A percentile compares a stretch with the other conserved stretches of the same genome.
These are phyloP conservation scores for Cacoxenus indagator DNA, from an alignment of 2,888 invertebrate genomes.

Conservation along the genomic window DNA sequence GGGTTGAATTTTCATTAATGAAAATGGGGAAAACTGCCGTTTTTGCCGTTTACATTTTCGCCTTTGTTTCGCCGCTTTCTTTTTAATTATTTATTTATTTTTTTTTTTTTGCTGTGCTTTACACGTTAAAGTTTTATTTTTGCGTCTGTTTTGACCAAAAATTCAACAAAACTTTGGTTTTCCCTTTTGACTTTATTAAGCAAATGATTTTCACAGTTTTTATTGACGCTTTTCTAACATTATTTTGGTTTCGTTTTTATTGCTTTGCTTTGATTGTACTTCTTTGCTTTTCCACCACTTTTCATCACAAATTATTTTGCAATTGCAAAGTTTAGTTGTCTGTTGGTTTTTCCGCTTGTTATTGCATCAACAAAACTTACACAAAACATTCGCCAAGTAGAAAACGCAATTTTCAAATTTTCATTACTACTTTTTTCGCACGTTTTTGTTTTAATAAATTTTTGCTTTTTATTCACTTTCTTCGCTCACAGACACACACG, in stretches of 20 bases:
- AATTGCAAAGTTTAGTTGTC: constrained; percentile 38
- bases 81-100: constrained; percentile 15
- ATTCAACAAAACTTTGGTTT: too few relatives aligned
- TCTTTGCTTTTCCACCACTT: constrained; percentile 24
- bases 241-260: constrained; percentile 23
- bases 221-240: background rate
- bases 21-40: constrained; percentile 48
- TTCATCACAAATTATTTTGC: background rate
- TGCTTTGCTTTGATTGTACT: constrained; percentile 17
- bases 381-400: background rate
- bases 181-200: background rate
- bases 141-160: background rate
- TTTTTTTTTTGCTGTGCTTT: constrained; percentile 23
- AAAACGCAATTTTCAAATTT: background rate
- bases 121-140: background rate
- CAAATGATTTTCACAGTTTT: background rate
- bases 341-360: constrained; percentile 34
- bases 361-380: background rate
- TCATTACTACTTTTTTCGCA: background rate
- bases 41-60: constrained; percentile 21
- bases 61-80: constrained; percentile 8
- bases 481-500: background rate
- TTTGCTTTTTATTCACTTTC: constrained; percentile 16
- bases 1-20: constrained; percentile 60
- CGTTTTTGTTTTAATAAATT: constrained; percentile 12